Evolutionary conservation across 1,140 invertebrate species (phyloP).

Genomic region (Saxidomus purpurata): DNA sequence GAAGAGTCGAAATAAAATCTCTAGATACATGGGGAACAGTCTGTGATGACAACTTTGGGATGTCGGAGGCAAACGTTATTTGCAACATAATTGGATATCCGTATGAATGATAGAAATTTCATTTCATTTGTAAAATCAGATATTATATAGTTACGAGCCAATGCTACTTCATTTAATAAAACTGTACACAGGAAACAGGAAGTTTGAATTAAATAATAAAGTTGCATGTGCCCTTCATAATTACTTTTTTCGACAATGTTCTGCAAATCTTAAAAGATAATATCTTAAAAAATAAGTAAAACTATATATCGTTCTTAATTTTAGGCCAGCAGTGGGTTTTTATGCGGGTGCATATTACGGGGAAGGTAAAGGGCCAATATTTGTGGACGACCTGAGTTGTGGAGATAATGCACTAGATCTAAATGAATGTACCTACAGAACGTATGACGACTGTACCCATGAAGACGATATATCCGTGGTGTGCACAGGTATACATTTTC

Average conservation of each 20-base stretch:
- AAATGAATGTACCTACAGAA: slow-evolving; percentile 1
- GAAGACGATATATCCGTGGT: background rate
- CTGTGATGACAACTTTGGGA: background rate
- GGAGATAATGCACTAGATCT: background rate
- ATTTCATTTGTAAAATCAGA: too few species aligned
- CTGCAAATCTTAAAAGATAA: too few species aligned
- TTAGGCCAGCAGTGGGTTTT: background rate
- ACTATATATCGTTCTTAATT: background rate
- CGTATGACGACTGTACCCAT: background rate
- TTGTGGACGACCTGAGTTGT: background rate
- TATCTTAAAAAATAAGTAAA: too few species aligned
- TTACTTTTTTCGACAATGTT: too few species aligned
- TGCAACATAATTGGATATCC: background rate
- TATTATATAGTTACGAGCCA: too few species aligned
- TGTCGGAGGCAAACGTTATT: background rate
- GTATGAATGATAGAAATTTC: background rate
- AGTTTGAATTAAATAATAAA: too few species aligned
- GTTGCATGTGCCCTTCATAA: too few species aligned
- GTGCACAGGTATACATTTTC: background rate
- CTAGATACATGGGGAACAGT: background rate
- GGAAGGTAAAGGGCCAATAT: background rate
- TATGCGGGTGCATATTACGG: background rate
- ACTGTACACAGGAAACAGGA: too few species aligned
- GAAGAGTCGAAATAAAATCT: background rate
- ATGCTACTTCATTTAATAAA: too few species aligned